A percentile compares a stretch with the other conserved stretches of the same genome.
These are phyloP conservation scores for Petromus typicus DNA, from an alignment of 2,113 vertebrate genomes.

Conservation along the genomic window DNA sequence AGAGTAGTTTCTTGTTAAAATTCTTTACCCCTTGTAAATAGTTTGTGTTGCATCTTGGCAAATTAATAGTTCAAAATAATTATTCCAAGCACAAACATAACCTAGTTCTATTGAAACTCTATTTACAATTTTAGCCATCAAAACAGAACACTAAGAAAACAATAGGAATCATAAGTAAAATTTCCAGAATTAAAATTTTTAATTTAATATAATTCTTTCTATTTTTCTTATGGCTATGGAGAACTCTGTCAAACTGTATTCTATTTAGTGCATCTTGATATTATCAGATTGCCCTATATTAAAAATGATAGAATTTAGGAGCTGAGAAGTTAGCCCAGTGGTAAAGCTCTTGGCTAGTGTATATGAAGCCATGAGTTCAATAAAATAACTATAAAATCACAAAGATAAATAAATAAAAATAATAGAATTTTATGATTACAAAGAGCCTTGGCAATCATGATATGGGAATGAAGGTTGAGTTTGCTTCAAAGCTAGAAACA, in stretches of 20 bases:
- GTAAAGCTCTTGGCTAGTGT: background rate
- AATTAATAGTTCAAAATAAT: constrained; percentile 69
- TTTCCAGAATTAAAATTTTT: constrained; percentile 23
- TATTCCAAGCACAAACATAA: constrained; percentile 36
- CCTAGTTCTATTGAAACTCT: background rate
- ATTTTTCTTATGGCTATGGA: background rate
- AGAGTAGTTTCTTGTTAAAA: constrained; percentile 74
- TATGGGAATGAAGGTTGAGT: background rate
- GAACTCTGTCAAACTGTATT: constrained; percentile 11
- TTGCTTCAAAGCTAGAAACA: background rate
- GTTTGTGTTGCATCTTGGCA: constrained; percentile 59
- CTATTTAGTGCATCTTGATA: background rate
- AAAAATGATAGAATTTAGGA: constrained; percentile 12
- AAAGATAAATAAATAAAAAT: background rate
- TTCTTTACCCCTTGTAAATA: constrained; percentile 62
- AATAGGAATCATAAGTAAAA: background rate
- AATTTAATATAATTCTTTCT: background rate
- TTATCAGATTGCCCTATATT: background rate
- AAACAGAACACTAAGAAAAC: constrained; percentile 28
- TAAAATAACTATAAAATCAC: background rate
- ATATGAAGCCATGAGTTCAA: background rate
- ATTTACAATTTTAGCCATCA: background rate
- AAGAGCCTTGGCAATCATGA: background rate
- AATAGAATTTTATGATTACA: background rate
- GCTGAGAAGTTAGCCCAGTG: background rate